Percentiles rank a stretch among this genome's conserved stretches.
Conservation (phyloP, 2,888 invertebrate species). For the Entomobrya multifasciata region DNA sequence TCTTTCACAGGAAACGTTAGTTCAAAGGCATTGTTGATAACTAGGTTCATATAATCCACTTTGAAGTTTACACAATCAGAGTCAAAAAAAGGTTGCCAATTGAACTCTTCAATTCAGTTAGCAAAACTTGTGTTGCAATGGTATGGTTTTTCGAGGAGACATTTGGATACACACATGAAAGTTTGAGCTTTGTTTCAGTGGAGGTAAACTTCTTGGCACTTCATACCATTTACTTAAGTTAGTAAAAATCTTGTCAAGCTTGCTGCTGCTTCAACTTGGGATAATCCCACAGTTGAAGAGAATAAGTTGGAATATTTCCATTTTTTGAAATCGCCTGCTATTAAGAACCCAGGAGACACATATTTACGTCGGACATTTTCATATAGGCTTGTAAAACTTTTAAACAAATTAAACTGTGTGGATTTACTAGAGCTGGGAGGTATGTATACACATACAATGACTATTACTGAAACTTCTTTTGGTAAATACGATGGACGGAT, state of each 20-base stretch:
- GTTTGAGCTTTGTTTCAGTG: no score
- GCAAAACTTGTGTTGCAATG: no score
- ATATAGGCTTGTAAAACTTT: not conserved
- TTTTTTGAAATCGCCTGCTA: not conserved
- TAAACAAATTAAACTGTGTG: not conserved
- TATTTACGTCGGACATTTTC: not conserved
- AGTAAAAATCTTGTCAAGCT: no score
- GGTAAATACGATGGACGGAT: not conserved
- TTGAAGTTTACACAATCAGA: not conserved
- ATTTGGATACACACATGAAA: no score
- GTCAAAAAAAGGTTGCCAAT: not conserved
- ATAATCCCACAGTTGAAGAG: no score
- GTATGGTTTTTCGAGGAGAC: no score
- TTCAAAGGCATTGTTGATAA: not conserved
- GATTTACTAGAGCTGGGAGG: not conserved
- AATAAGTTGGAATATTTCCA: not conserved
- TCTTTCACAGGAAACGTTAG: not conserved
- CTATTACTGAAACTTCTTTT: not conserved
- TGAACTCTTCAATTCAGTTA: not conserved
- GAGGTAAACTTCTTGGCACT: no score
- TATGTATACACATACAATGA: not conserved
- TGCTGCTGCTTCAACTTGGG: no score
- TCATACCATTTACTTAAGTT: no score
- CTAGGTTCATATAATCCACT: not conserved
- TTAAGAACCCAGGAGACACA: not conserved